Base-by-base conservation (phyloP, 1,140 invertebrate species). In the Pentalonia nigronervosa region DNA sequence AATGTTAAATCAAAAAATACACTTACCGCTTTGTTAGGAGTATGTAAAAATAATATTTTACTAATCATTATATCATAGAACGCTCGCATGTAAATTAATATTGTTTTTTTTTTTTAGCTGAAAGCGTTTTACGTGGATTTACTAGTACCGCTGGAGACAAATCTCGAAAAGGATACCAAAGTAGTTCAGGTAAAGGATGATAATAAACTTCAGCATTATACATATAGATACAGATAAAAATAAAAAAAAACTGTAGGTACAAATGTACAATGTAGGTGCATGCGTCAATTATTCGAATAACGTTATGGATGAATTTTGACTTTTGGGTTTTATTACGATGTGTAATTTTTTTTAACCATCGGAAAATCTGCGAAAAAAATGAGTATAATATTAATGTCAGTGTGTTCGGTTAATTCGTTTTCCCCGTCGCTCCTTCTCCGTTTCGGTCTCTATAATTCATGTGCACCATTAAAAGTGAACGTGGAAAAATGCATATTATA, bases 111-210 rank as follows among this genome's bases (percentile, higher is more conserved):
- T 94, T 96, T 96, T 93, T 96, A 99, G 98, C 95, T 99, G 93
- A 98, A 98, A 96, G 98, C 98, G 30, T 98, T 99, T 95, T 99
- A 99, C 96, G 98, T 99, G 47, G 98, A 99, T 96, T 96, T 99
- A 93, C 96, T 99, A 93, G 97, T 98, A 90, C 98, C 98, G 94
- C 95, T 99, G 95, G 98, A 99, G 96, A 98, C 98, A 88, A 98
- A 98, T 96, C 96, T 98, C 94, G 98, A 98, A 95, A 98, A 98
- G 95, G 98, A 99, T 95, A 98, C 97, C 48, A 98, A 98, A 97
- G 98, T 98, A 94, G 97, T 99, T 93, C 98, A 98, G 96, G 97
- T 98, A 95, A 96, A 96, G 14, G 17, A 83, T 36, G 14, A 53
- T 53, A 21, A 8, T 36, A 20, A 9, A 2, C 60, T 67, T 30